Evolutionary conservation across 2,113 vertebrate species (phyloP).

Genomic region (Alouatta palliata): DNA sequence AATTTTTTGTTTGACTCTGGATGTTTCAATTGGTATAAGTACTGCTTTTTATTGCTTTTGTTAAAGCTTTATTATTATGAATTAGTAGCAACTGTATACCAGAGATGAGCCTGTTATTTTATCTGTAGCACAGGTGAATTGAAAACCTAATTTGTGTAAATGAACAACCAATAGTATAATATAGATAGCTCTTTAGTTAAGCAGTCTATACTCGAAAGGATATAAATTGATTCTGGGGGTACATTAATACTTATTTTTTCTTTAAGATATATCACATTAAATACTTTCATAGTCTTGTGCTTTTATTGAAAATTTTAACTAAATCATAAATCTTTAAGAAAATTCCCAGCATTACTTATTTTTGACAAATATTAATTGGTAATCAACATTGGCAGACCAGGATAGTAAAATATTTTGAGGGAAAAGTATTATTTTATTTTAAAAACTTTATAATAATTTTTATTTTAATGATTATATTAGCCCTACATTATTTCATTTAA

Average conservation of each 20-base stretch:
- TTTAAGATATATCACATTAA: slow-evolving; percentile 43
- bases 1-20: background rate
- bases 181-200: slow-evolving; percentile 47
- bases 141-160: slow-evolving; percentile 54
- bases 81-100: slow-evolving; percentile 60
- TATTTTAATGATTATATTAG: slow-evolving; percentile 49
- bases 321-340: slow-evolving; percentile 30
- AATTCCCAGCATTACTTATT: slow-evolving; percentile 50
- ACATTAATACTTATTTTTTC: background rate
- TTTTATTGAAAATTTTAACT: background rate
- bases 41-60: background rate
- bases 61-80: slow-evolving; percentile 44
- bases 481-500: slow-evolving; percentile 18
- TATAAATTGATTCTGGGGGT: background rate
- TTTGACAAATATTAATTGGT: slow-evolving; percentile 50
- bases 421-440: slow-evolving; percentile 45
- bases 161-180: background rate
- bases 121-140: slow-evolving; percentile 50
- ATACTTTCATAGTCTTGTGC: background rate
- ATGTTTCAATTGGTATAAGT: slow-evolving; percentile 49
- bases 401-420: background rate
- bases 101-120: slow-evolving; percentile 34
- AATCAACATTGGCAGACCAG: slow-evolving; percentile 36
- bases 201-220: background rate
- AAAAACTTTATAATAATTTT: slow-evolving; percentile 18